Conservation (phyloP, 2,888 invertebrate genomes). For the Oxycera nigricornis region DNA sequence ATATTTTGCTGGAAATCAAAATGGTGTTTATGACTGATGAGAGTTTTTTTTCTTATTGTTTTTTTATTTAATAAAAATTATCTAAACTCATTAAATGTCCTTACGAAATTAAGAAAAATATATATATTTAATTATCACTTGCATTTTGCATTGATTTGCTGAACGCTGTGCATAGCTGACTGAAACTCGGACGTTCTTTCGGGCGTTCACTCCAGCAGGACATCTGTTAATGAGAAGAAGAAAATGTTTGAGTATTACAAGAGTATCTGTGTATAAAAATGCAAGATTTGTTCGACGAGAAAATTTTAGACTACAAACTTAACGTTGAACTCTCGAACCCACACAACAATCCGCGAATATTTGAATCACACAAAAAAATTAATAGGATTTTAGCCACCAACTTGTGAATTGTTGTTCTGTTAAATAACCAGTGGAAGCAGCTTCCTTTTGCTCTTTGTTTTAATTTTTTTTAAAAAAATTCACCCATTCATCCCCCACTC, state of each 20-base stretch:
- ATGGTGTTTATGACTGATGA: not conserved
- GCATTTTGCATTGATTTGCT: conserved; percentile 58
- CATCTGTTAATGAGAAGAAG: conserved; percentile 51
- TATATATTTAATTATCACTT: conserved; percentile 52
- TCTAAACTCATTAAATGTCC: not conserved
- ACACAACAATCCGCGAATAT: not conserved
- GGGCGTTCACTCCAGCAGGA: conserved; percentile 60
- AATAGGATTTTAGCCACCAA: too few species aligned
- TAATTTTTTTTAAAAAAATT: too few species aligned
- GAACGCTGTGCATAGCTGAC: conserved; percentile 60
- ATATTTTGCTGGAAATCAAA: not conserved
- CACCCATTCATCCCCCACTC: not conserved
- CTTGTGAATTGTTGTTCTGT: too few species aligned
- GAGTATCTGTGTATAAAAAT: not conserved
- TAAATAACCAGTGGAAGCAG: too few species aligned
- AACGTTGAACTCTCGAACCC: not conserved
- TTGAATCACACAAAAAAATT: not conserved
- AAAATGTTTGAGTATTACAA: not conserved
- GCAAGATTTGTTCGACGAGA: not conserved
- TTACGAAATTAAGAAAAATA: not conserved
- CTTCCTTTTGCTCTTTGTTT: too few species aligned
- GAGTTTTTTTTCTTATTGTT: not conserved
- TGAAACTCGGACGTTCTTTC: conserved; percentile 62
- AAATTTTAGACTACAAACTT: not conserved
- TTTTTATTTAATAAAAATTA: not conserved